phyloP scores from a whole-genome alignment of 2,113 vertebrate species.

The Regulus satrapa region DNA sequence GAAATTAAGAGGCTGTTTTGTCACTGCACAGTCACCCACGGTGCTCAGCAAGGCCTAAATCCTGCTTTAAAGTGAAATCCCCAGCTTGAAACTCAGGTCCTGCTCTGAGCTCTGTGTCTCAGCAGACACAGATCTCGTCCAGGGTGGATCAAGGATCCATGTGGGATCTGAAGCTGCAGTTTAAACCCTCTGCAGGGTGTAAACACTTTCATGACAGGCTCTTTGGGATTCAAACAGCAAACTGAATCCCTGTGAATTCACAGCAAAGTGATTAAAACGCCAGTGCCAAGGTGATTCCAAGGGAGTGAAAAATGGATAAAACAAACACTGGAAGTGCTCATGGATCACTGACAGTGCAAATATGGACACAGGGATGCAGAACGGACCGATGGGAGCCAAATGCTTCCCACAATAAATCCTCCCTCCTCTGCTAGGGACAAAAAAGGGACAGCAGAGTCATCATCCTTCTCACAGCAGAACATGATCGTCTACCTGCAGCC shows the following conservation, averaged over 20 bases:
- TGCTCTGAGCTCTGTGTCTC: neutral
- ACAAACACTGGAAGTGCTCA: neutral
- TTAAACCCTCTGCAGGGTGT: neutral
- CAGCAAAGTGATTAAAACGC: neutral
- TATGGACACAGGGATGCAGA: neutral
- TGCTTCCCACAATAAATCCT: neutral
- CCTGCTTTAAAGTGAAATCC: neutral
- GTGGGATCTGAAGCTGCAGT: neutral
- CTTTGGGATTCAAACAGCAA: neutral
- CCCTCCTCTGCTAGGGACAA: neutral
- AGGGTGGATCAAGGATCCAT: neutral
- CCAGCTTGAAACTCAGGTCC: neutral
- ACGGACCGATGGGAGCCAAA: neutral
- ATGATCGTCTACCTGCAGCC: neutral
- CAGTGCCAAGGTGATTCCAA: neutral
- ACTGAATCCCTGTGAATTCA: neutral
- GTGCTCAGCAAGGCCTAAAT: neutral
- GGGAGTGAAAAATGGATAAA: neutral
- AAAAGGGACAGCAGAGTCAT: neutral
- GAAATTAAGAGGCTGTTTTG: neutral
- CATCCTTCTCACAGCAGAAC: neutral
- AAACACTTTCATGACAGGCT: neutral
- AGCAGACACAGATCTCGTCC: neutral
- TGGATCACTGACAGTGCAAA: neutral
- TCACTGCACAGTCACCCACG: accelerated